Evolutionary conservation across 2,113 vertebrate species (phyloP), one percentile per base, ranked within the genome.

Genomic region (Crotalus horridus): DNA sequence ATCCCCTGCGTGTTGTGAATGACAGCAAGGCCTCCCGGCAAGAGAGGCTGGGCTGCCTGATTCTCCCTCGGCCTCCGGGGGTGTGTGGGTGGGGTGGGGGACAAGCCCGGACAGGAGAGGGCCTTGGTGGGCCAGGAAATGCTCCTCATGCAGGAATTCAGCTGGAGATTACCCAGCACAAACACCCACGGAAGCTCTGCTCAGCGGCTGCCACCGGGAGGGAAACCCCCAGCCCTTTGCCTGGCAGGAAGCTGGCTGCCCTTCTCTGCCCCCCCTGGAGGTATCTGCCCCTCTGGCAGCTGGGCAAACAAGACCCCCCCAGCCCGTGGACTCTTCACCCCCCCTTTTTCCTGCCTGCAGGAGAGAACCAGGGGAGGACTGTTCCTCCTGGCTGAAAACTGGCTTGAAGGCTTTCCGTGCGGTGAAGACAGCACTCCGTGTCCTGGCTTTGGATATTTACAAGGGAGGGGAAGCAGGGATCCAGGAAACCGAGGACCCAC

Each of bases 71-170:
- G 91, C 9, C 92, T 24, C n/a, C 8, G 0, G 46, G 46, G 46
- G 46, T 39, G 39, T 2, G 39, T 39, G 39, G 46, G 46, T 48
- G 46, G 46, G 43, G 3, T 0, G 90, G 90, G 23, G 90, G 87
- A 74, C 88, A 94, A 90, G 89, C 24, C 90, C 85, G n/a, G 89
- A 7, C 87, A 91, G 8, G 59, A 46, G 85, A 81, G 94, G 61
- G 64, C 17, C 64, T 74, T 29, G 92, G 88, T 87, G 94, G 85
- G 69, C 92, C n/a, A 92, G 17, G 89, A 55, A 74, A 55, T 43
- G 29, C 69, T 92, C 94, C 92, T 20, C 94, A 51, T 87, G 29
- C 87, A 91, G 69, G 87, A 94, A 51, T 48, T 56, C 74, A 91
- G 90, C 9, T 8, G 64, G 39, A 93, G 86, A 87, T 90, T 29